phyloP scores from a whole-genome alignment of 2,888 invertebrate species.

The Strigamia transsilvanica region DNA sequence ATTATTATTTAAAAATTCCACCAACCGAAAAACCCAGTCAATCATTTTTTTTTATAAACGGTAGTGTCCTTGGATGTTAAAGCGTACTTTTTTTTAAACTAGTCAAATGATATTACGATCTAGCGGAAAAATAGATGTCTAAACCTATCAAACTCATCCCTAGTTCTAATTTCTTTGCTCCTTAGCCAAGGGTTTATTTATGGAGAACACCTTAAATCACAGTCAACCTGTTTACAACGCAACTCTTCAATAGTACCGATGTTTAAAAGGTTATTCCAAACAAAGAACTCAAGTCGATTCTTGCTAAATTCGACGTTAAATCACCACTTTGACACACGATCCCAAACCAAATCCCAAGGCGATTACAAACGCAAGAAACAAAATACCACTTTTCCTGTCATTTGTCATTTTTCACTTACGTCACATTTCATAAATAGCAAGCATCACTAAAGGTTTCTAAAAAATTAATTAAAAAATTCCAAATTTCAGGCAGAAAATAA shows the following conservation, averaged over 20 bases:
- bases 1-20: neutral
- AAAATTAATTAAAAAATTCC: constrained; percentile 30
- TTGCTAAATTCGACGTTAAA: neutral
- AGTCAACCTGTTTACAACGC: constrained; percentile 47
- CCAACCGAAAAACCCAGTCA: neutral
- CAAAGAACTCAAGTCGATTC: neutral
- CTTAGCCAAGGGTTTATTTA: constrained; percentile 35
- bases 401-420: constrained; percentile 4
- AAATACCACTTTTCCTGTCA: constrained; percentile 27
- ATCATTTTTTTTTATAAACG: neutral
- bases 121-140: constrained; percentile 36
- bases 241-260: neutral
- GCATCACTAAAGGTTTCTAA: neutral
- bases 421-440: neutral
- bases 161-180: constrained; percentile 40
- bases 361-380: constrained; percentile 5
- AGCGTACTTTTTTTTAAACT: neutral
- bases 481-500: neutral
- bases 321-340: neutral
- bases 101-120: constrained; percentile 40
- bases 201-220: constrained; percentile 38
- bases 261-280: constrained; percentile 11
- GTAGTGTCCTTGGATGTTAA: neutral
- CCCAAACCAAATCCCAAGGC: neutral
- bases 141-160: constrained; percentile 35